These are phyloP conservation scores for Psilanteris sp. DNA, from an alignment of 1,140 invertebrate genomes.

Conservation along the genomic window DNA sequence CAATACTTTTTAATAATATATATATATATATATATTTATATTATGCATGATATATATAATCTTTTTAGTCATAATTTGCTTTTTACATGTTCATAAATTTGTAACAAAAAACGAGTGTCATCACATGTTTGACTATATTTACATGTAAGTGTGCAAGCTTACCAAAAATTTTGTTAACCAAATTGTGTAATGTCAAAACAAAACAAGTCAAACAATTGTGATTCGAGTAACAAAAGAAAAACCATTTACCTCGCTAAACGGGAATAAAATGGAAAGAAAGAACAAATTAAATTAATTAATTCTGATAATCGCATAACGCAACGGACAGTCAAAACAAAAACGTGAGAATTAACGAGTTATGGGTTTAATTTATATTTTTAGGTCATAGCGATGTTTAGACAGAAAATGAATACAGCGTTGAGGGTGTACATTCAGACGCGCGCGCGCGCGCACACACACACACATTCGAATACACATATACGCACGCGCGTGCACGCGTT, in stretches of 20 bases:
- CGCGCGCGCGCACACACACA: slow-evolving; percentile 28
- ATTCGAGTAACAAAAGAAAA: slow-evolving; percentile 21
- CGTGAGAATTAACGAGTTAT: slow-evolving; percentile 29
- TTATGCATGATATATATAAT: too few relatives aligned
- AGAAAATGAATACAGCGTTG: slow-evolving; percentile 27
- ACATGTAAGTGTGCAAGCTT: slow-evolving; percentile 36
- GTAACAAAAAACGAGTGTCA: slow-evolving; percentile 24
- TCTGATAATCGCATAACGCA: slow-evolving; percentile 28
- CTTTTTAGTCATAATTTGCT: too few relatives aligned
- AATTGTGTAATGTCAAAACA: slow-evolving; percentile 10
- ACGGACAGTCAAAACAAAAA: slow-evolving; percentile 34
- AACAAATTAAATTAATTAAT: slow-evolving; percentile 28
- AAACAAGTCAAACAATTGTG: slow-evolving; percentile 57
- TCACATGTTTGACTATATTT: slow-evolving; percentile 59
- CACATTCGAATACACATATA: slow-evolving; percentile 10
- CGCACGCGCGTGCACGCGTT: slow-evolving; percentile 21
- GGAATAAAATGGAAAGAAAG: slow-evolving; percentile 1
- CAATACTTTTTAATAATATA: slow-evolving; percentile 22
- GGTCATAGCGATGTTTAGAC: slow-evolving; percentile 40
- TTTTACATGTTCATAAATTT: slow-evolving; percentile 3
- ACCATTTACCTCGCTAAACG: slow-evolving; percentile 5
- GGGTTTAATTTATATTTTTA: slow-evolving; percentile 43
- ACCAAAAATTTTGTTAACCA: slow-evolving; percentile 1
- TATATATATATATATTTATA: too few relatives aligned
- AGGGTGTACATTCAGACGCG: slow-evolving; percentile 20